A percentile compares a stretch with the other conserved stretches of the same genome.
phyloP scores from a whole-genome alignment of 1,140 invertebrate genomes.

The Dreissena polymorpha region DNA sequence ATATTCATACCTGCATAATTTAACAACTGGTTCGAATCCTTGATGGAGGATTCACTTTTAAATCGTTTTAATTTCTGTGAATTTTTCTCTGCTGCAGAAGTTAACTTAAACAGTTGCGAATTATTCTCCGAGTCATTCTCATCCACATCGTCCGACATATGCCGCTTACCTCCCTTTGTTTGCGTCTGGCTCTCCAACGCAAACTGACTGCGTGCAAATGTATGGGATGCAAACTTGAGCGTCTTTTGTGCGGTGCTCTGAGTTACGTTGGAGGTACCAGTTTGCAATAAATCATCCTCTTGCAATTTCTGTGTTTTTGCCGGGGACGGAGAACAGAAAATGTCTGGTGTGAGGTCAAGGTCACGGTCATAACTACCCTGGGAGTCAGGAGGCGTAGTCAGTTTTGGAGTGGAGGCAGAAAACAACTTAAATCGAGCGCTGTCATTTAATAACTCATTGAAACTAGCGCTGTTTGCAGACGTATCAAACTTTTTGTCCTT shows the following conservation, averaged over 20 bases:
- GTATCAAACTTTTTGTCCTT: neutral
- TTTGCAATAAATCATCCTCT: too few relatives aligned
- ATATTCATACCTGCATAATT: slow-evolving; percentile 52
- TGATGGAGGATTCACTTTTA: slow-evolving; percentile 35
- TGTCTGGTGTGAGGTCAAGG: slow-evolving; percentile 28
- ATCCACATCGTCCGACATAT: neutral
- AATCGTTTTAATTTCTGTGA: slow-evolving; percentile 41
- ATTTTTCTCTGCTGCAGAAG: slow-evolving; percentile 37
- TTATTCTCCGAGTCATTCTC: slow-evolving; percentile 21
- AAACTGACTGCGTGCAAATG: too few relatives aligned
- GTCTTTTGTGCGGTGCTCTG: neutral
- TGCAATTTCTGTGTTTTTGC: neutral
- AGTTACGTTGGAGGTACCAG: neutral
- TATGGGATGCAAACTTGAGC: too few relatives aligned
- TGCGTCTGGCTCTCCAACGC: neutral
- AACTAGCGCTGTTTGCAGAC: slow-evolving; percentile 14
- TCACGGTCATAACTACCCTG: slow-evolving; percentile 12
- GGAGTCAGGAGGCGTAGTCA: slow-evolving; percentile 12
- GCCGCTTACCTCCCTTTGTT: neutral
- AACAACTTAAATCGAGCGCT: slow-evolving; percentile 28
- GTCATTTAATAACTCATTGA: slow-evolving; percentile 41
- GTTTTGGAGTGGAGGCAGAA: slow-evolving; percentile 46
- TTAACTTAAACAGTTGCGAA: slow-evolving; percentile 44
- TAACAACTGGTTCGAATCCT: slow-evolving; percentile 28
- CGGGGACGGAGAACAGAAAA: slow-evolving; percentile 25